Percentiles rank a stretch among this genome's conserved stretches.
These are phyloP conservation scores for Sphaerophoria rueppellii DNA, from an alignment of 2,888 invertebrate species.

Conservation along the genomic window DNA sequence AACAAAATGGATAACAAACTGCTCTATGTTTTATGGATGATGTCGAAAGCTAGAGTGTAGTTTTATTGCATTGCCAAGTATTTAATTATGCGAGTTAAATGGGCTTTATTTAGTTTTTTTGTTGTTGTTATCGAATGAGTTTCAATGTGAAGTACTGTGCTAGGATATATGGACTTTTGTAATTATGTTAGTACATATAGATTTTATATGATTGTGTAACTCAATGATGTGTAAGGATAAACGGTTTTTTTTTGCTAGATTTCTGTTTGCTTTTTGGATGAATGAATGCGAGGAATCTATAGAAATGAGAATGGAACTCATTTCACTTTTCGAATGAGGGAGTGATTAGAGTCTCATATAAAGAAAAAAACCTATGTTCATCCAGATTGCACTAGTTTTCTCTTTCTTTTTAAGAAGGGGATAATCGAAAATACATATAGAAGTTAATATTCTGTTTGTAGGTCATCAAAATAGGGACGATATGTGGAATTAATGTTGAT, in stretches of 20 bases:
- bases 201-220: constrained; percentile 20
- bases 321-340: neutral
- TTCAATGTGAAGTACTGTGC: constrained; percentile 60
- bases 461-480: no score
- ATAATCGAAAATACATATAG: no score
- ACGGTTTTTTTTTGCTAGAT: constrained; percentile 1
- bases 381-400: no score
- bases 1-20: neutral
- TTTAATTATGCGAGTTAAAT: constrained; percentile 71
- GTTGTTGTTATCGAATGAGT: constrained; percentile 44
- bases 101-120: constrained; percentile 1
- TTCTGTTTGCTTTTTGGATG: neutral
- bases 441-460: no score
- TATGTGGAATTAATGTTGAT: no score
- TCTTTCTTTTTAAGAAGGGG: no score
- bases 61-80: constrained; percentile 57
- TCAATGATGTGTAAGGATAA: constrained; percentile 38
- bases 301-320: neutral
- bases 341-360: neutral
- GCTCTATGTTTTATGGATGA: neutral
- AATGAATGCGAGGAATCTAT: neutral
- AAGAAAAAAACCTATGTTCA: no score
- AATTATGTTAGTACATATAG: neutral
- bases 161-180: constrained; percentile 43
- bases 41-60: constrained; percentile 1